Evolutionary conservation across 2,797 vertebrate species (phyloP), one percentile per base, ranked within the genome.

Genomic region (Ctenopoma multispine): DNA sequence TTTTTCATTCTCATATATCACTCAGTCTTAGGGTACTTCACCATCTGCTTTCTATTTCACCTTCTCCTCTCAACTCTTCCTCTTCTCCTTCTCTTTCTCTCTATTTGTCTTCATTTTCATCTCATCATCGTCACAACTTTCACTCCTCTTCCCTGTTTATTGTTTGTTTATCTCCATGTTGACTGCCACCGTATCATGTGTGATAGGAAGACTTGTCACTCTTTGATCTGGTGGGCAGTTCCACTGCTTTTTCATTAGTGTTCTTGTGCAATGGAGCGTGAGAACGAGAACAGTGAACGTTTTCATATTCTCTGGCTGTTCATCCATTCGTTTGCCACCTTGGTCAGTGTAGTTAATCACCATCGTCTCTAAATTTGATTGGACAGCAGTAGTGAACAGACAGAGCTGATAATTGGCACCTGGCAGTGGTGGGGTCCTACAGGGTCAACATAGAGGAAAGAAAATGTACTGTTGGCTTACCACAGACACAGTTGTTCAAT

Each of bases 1-100:
- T 90, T 89, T 90, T 61, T 83, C 46, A 6, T 23, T 56, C 65
- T 78, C 71, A 1, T 77, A 62, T 71, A 64, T 85, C 81, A 75
- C 34, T 64, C 64, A 0, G 2, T 77, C 69, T 69, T 55, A 69
- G 29, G 31, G 59, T n/a, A 43, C 72, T 80, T 83, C 44, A 6
- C 73, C 77, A 69, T 69, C 72, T 81, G 73, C 59, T 63, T 20
- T 20, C 47, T 48, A 43, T 23, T 23, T 20, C 31, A 20, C 7
- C n/a, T 20, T 4, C 11, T 50, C 5, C 11, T 29, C 5, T 4
- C 34, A n/a, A 34, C 1, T 1, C 18, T 5, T 36, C 5, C 2
- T 34, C 13, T 14, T 44, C 69, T 34, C 20, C 5, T 49, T 49
- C 41, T 41, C 29, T 58, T 40, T 43, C 31, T 20, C 54, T 31